Percentiles rank a stretch among this genome's conserved stretches.
phyloP scores from a whole-genome alignment of 2,113 vertebrate genomes.

The Platycercus adscitus region DNA sequence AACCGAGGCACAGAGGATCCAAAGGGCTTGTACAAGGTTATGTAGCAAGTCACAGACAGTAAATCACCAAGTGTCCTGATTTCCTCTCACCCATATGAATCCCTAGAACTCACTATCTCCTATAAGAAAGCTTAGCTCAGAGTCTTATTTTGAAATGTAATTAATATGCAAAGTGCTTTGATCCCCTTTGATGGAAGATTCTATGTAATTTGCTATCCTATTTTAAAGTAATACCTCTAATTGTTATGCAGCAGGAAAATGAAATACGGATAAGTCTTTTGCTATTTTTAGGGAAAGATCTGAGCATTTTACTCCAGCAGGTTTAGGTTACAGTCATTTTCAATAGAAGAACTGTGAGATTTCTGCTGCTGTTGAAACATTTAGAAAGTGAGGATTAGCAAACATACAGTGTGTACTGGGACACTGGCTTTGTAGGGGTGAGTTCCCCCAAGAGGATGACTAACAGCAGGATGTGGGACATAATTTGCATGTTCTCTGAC shows the following conservation, averaged over 20 bases:
- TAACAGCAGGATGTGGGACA: conserved; percentile 67
- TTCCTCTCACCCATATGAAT: not conserved
- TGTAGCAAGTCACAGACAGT: not conserved
- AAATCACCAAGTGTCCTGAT: conserved; percentile 31
- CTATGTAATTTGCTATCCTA: not conserved
- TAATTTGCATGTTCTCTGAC: conserved; percentile 66
- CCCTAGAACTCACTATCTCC: not conserved
- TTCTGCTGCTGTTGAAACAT: conserved; percentile 28
- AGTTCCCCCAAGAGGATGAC: conserved; percentile 58
- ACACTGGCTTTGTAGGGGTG: conserved; percentile 37
- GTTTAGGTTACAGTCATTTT: conserved; percentile 1
- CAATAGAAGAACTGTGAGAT: not conserved
- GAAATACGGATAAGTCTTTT: not conserved
- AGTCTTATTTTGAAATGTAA: conserved; percentile 27
- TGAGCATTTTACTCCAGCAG: not conserved
- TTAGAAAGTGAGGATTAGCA: conserved; percentile 55
- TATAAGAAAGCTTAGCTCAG: conserved; percentile 42
- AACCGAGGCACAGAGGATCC: not conserved
- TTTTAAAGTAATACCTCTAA: conserved; percentile 34
- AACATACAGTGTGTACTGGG: conserved; percentile 63
- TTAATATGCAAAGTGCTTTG: conserved; percentile 50
- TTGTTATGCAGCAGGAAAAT: not conserved
- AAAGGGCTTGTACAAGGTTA: not conserved
- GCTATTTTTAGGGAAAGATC: conserved; percentile 22
- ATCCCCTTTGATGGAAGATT: conserved; percentile 18